Base-by-base conservation (phyloP, 1,140 invertebrate genomes). In the Drosophila rhopaloa region DNA sequence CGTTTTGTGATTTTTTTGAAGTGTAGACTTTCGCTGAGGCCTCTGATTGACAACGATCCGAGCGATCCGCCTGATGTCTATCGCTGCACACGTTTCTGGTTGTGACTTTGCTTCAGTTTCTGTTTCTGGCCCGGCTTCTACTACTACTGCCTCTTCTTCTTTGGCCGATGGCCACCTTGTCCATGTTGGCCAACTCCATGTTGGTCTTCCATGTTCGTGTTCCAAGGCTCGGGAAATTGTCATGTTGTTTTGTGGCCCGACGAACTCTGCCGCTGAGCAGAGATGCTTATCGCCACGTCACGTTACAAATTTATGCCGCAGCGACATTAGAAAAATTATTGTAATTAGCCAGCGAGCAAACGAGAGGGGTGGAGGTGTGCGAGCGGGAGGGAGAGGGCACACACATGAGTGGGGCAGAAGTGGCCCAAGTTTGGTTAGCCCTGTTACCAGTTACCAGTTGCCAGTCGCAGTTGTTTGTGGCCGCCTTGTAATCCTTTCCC, bases 311-410 rank as follows among this genome's bases (percentile, higher is more conserved):
- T 88, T 77, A 83, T 89, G 72, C 79, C 79, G 57, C 67, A 55
- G 62, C 83, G 54, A 80, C 80, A 80, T 89, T 88, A 89, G 83
- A 83, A 86, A 89, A 88, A 86, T 88, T 72, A 88, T 86, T 80
- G 79, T 86, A 86, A 86, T 86, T 86, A 89, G 75, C 41, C 58
- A 35, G 27, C 37, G 58, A 48, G 24, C 40, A 8, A 66, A 43
- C 54, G 67, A 60, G 60, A 68, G 61, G 60, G 61, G 37, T n/a
- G 35, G 53, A 56, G 46, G 57, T 44, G 32, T 54, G 41, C 38
- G 51, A 40, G 32, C 43, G 24, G n/a, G 14, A n/a, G 7, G 16
- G 35, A 60, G 57, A 9, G 4, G 14, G 10, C 27, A 35, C 29
- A 32, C 29, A 35, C 48, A 14, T 24, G 32, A 53, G 50, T 53